These are phyloP conservation scores for Melieria picta DNA, from an alignment of 2,888 invertebrate species.

Conservation along the genomic window DNA sequence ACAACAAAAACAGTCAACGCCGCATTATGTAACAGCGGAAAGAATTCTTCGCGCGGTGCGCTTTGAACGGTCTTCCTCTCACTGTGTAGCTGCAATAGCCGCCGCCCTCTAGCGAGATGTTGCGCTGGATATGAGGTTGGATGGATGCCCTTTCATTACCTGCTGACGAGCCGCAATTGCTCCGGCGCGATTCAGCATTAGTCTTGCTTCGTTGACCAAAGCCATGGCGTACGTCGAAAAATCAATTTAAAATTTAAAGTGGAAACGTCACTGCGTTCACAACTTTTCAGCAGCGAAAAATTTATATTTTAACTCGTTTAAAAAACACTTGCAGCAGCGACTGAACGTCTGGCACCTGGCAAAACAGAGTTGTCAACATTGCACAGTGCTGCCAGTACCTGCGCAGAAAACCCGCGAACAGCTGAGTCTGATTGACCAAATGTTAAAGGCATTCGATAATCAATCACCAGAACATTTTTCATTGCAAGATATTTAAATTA, in stretches of 20 bases:
- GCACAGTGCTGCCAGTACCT: background rate
- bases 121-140: background rate
- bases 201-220: conserved; percentile 61
- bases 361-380: conserved; percentile 7
- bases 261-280: conserved; percentile 65
- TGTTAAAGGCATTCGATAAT: no score
- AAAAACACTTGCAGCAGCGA: conserved; percentile 35
- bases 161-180: conserved; percentile 59
- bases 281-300: conserved; percentile 48
- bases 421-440: background rate
- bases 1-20: no score
- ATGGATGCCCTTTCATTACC: conserved; percentile 48
- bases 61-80: background rate
- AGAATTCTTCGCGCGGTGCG: background rate
- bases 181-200: conserved; percentile 58
- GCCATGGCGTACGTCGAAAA: conserved; percentile 46
- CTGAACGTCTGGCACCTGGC: conserved; percentile 20
- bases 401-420: background rate
- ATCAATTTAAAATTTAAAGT: conserved; percentile 43
- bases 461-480: no score
- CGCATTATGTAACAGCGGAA: conserved; percentile 15
- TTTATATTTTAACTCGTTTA: conserved; percentile 33
- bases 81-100: background rate
- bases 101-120: background rate
- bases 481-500: no score